phyloP scores from a whole-genome alignment of 2,888 invertebrate species.

The Andrena praecox region DNA sequence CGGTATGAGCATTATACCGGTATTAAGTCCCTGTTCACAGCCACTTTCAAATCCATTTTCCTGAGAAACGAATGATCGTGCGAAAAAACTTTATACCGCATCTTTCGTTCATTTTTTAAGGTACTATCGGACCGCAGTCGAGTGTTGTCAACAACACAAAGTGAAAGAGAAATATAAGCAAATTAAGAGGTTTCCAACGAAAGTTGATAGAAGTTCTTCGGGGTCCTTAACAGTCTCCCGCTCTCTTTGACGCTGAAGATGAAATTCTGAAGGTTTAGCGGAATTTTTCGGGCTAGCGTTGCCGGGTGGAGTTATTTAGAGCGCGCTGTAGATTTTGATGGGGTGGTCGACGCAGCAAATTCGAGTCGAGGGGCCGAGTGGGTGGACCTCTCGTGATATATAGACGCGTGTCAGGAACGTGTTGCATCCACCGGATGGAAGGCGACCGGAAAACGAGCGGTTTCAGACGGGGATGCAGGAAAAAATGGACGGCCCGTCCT shows the following conservation, averaged over 20 bases:
- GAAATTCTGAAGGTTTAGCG: background rate
- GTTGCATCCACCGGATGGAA: conserved; percentile 55
- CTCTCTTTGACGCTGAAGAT: background rate
- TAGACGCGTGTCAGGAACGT: conserved; percentile 74
- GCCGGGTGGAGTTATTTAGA: background rate
- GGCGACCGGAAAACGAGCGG: conserved; percentile 68
- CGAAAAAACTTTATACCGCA: no score
- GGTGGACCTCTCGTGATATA: conserved; percentile 60
- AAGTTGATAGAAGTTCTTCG: no score
- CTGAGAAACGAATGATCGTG: no score
- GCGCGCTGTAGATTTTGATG: conserved; percentile 4
- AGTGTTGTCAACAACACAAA: no score
- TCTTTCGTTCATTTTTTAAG: no score
- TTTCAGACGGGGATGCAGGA: conserved; percentile 39
- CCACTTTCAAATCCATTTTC: no score
- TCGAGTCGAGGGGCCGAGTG: conserved; percentile 41
- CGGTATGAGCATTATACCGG: no score
- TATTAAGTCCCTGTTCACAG: no score
- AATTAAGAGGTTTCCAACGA: no score
- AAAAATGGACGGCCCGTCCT: conserved; percentile 31
- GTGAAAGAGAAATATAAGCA: no score
- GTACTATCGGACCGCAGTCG: no score
- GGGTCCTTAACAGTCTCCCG: no score
- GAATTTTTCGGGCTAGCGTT: background rate
- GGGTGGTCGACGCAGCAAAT: conserved; percentile 16